Evolutionary conservation across 2,797 vertebrate genomes (phyloP), one percentile per base, ranked within the genome.

Genomic region (Pangasius mekongensis): DNA sequence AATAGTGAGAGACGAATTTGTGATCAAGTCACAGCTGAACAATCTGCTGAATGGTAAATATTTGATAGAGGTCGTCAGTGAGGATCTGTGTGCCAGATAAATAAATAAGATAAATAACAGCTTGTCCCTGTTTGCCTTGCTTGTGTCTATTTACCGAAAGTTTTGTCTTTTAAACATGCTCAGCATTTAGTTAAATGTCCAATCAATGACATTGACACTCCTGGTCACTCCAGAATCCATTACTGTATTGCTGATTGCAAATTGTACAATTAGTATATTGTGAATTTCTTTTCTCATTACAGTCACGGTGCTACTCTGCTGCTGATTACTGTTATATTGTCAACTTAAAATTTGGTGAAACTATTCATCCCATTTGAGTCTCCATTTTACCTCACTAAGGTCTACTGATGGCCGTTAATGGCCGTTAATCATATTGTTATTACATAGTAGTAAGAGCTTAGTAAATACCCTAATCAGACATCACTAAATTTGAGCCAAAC

Each of bases 61-160:
- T 90, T 90, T 91, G 52, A 90, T 85, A 33, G 49, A 80, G 8
- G 20, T 67, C 86, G 11, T n/a, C 83, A 76, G 10, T 74, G 64
- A 86, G 36, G 36, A 89, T 56, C 36, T 62, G 52, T 74, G 49
- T 69, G 54, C 67, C 49, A 62, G 73, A 81, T 83, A 71, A 88
- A 91, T 58, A 60, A 87, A 82, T 86, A 81, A 69, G 56, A 82
- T 27, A 82, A 90, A 89, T 88, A 91, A 86, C 88, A 81, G 52
- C 27, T 52, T 82, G 39, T n/a, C 84, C 74, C 49, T 80, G 83
- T 85, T 90, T 85, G 20, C 30, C 56, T 69, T 83, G 9, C 43
- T 76, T 84, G 62, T 89, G 78, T 87, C 71, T 77, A 64, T 77
- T 90, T 87, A 74, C 30, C 27, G 49, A 60, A 62, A 47, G 54